Percentiles rank a stretch among this genome's conserved stretches.
These are phyloP conservation scores for Hesperophylax magnus DNA, from an alignment of 1,140 invertebrate genomes.

Conservation along the genomic window DNA sequence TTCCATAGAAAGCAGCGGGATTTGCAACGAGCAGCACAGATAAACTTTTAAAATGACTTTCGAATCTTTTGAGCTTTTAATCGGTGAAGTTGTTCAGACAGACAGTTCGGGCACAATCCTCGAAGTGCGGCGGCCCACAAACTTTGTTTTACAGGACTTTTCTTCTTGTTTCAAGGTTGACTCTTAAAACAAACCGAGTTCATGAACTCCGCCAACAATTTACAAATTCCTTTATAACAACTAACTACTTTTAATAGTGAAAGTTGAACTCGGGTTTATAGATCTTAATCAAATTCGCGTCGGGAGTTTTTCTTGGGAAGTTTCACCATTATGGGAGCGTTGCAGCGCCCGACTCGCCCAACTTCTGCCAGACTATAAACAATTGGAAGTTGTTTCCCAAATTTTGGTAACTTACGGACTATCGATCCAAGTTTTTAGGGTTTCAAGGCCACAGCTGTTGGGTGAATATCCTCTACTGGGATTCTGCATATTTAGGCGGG, in stretches of 20 bases:
- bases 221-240: conserved; percentile 74
- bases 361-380: conserved; percentile 42
- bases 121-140: conserved; percentile 73
- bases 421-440: conserved; percentile 38
- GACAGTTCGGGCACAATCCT: conserved; percentile 72
- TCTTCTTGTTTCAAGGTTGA: conserved; percentile 73
- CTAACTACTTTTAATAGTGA: conserved; percentile 65
- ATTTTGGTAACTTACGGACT: conserved; percentile 41
- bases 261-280: conserved; percentile 56
- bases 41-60: conserved; percentile 75
- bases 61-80: conserved; percentile 74
- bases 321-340: conserved; percentile 50
- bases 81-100: conserved; percentile 73
- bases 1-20: conserved; percentile 60
- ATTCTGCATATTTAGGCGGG: conserved; percentile 38
- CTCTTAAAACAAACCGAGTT: conserved; percentile 74
- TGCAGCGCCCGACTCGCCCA: conserved; percentile 28
- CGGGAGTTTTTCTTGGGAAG: conserved; percentile 57
- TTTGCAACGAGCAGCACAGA: conserved; percentile 62
- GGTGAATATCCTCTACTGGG: conserved; percentile 28
- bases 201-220: conserved; percentile 73
- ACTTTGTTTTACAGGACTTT: conserved; percentile 74
- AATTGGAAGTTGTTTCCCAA: conserved; percentile 44
- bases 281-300: conserved; percentile 59
- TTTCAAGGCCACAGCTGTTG: conserved; percentile 37